phyloP scores from a whole-genome alignment of 2,888 invertebrate species.

The Torymus tubicola region DNA sequence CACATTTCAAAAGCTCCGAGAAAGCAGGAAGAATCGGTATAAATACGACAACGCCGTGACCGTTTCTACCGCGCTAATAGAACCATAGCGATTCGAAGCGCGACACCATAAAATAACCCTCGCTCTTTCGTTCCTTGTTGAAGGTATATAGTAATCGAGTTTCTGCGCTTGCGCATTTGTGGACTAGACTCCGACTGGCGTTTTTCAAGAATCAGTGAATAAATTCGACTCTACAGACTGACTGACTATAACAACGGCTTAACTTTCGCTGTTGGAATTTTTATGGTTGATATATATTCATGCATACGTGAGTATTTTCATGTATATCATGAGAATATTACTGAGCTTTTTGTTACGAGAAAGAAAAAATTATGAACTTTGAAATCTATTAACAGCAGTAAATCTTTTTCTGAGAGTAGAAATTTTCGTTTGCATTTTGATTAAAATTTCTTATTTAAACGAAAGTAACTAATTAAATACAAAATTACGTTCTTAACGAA shows the following conservation, averaged over 20 bases:
- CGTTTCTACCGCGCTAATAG: background rate
- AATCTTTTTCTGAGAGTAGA: no score
- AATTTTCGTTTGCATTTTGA: no score
- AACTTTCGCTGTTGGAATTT: slow-evolving; percentile 29
- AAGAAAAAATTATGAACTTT: background rate
- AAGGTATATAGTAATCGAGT: background rate
- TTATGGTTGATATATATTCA: slow-evolving; percentile 1
- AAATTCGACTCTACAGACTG: slow-evolving; percentile 59
- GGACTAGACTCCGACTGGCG: background rate
- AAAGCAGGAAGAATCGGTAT: no score
- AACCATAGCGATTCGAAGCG: slow-evolving; percentile 1
- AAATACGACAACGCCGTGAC: no score
- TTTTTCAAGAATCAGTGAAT: slow-evolving; percentile 48
- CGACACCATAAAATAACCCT: slow-evolving; percentile 5
- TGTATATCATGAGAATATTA: slow-evolving; percentile 20
- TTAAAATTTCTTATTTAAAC: no score
- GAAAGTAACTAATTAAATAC: no score
- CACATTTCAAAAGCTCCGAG: no score
- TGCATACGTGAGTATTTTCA: background rate
- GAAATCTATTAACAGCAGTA: no score
- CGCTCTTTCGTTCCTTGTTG: background rate
- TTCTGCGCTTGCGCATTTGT: background rate
- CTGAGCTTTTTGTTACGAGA: background rate
- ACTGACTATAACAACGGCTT: slow-evolving; percentile 22
- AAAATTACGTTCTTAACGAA: no score